These are phyloP conservation scores for Pterois miles DNA, from an alignment of 2,797 vertebrate species.

Conservation along the genomic window DNA sequence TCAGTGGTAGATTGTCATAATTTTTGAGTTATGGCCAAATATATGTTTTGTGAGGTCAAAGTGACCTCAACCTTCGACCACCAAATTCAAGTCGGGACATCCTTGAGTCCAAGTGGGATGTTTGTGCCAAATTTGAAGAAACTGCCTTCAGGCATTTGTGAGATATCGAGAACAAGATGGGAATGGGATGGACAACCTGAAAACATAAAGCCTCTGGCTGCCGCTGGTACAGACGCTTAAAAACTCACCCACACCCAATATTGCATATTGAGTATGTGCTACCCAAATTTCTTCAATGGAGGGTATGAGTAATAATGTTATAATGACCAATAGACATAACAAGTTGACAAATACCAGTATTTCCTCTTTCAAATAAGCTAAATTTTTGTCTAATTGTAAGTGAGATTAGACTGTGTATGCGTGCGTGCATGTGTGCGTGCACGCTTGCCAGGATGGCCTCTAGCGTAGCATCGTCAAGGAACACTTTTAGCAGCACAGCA, in stretches of 20 bases:
- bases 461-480: constrained; percentile 31
- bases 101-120: too few species aligned
- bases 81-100: too few species aligned
- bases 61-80: too few species aligned
- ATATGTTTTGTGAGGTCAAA: too few species aligned
- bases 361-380: neutral
- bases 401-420: neutral
- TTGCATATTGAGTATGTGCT: neutral
- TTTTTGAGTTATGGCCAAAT: too few species aligned
- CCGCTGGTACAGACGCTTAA: too few species aligned
- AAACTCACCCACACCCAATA: neutral
- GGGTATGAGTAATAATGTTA: neutral
- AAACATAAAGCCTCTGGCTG: too few species aligned
- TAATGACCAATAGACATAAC: neutral
- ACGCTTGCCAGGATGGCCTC: constrained; percentile 1
- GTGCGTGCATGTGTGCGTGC: neutral
- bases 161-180: too few species aligned
- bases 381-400: neutral
- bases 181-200: too few species aligned
- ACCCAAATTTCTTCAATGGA: neutral
- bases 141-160: too few species aligned
- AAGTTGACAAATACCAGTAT: neutral
- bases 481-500: constrained; percentile 24
- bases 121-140: too few species aligned
- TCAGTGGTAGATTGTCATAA: too few species aligned